These are phyloP conservation scores for Syrrhaptes paradoxus DNA, from an alignment of 2,113 vertebrate genomes.

Conservation along the genomic window DNA sequence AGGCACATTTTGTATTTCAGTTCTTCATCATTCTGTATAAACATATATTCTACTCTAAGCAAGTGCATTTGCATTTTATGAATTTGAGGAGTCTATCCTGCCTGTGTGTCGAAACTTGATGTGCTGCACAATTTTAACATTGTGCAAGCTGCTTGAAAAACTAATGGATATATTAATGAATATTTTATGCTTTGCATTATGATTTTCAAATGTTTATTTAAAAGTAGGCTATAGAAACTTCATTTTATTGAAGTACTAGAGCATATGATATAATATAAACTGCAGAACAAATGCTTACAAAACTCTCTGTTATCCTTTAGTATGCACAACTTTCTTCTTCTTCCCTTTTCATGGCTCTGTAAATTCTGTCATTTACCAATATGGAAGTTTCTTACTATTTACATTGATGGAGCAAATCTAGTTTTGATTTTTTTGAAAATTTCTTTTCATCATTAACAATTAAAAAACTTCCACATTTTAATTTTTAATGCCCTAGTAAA, in stretches of 20 bases:
- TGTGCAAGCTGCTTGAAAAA: neutral
- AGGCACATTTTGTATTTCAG: neutral
- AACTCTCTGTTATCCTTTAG: neutral
- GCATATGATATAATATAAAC: neutral
- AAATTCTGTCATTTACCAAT: neutral
- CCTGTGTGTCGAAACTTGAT: neutral
- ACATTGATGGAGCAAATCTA: neutral
- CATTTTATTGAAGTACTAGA: neutral
- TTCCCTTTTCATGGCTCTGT: neutral
- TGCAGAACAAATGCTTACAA: neutral
- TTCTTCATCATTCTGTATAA: neutral
- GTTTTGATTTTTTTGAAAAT: neutral
- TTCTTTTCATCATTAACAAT: neutral
- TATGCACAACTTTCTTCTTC: neutral
- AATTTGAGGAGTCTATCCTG: neutral
- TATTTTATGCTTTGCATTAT: neutral
- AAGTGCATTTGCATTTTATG: neutral
- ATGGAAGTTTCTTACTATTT: neutral
- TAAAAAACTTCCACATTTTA: neutral
- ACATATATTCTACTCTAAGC: neutral
- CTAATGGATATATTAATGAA: neutral
- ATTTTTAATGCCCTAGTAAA: neutral
- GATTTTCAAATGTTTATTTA: neutral
- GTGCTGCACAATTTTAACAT: neutral
- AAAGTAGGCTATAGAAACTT: neutral